These are phyloP conservation scores for Anoplopoma fimbria DNA, from an alignment of 2,113 vertebrate species.

Conservation along the genomic window DNA sequence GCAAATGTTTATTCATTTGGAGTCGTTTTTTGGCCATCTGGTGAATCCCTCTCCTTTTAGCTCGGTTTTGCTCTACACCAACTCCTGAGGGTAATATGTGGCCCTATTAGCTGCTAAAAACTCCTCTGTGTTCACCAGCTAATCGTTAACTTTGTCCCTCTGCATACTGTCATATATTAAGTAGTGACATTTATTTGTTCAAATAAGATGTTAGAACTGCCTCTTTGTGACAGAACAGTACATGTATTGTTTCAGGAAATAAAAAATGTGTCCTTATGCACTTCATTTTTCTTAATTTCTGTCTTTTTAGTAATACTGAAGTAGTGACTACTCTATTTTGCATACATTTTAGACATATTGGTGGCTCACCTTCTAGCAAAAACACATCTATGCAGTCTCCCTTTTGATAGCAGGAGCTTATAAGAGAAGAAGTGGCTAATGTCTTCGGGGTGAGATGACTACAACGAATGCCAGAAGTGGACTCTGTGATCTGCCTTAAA, in stretches of 20 bases:
- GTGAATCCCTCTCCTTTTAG: background rate
- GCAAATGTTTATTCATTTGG: background rate
- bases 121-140: background rate
- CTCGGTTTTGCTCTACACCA: background rate
- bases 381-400: background rate
- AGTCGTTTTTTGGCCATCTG: background rate
- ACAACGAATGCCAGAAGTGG: background rate
- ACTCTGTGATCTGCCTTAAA: constrained; percentile 18
- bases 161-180: background rate
- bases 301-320: background rate
- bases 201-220: background rate
- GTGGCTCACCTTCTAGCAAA: background rate
- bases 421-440: background rate
- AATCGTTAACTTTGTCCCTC: background rate
- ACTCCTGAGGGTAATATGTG: background rate
- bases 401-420: background rate
- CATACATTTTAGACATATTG: background rate
- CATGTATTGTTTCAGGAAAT: background rate
- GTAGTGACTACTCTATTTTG: background rate
- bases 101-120: background rate
- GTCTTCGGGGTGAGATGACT: background rate
- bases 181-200: background rate
- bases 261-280: background rate
- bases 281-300: background rate
- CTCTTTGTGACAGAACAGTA: background rate